Evolutionary conservation across 2,113 vertebrate genomes (phyloP).

Genomic region (Felis chaus): DNA sequence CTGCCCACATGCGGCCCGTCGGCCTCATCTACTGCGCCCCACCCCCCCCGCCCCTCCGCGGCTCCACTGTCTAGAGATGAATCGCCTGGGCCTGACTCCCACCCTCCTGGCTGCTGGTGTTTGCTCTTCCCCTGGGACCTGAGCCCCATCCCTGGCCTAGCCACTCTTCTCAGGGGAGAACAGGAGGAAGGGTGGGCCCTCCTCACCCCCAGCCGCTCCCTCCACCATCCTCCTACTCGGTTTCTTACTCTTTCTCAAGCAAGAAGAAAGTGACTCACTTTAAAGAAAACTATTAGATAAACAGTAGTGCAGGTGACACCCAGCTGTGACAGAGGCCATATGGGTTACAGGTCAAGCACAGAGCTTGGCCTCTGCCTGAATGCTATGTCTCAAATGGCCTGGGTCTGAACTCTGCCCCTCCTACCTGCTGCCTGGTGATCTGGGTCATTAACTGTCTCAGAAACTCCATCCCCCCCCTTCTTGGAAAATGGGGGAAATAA

Average conservation of each 20-base stretch:
- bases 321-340: background rate
- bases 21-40: background rate
- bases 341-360: background rate
- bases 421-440: background rate
- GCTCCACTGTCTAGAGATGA: background rate
- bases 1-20: background rate
- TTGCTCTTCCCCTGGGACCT: background rate
- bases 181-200: background rate
- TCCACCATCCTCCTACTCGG: background rate
- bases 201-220: background rate
- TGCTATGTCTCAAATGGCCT: background rate
- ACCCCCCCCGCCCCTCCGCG: background rate
- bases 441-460: background rate
- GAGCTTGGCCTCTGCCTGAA: background rate
- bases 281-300: background rate
- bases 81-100: background rate
- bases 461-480: background rate
- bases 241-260: background rate
- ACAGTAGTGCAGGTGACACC: background rate
- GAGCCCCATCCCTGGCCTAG: background rate
- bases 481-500: background rate
- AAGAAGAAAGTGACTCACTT: background rate
- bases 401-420: background rate
- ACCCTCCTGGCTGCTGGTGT: background rate
- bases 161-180: background rate